These are phyloP conservation scores for Chelonus formosanus DNA, from an alignment of 2,888 invertebrate genomes.

Conservation along the genomic window DNA sequence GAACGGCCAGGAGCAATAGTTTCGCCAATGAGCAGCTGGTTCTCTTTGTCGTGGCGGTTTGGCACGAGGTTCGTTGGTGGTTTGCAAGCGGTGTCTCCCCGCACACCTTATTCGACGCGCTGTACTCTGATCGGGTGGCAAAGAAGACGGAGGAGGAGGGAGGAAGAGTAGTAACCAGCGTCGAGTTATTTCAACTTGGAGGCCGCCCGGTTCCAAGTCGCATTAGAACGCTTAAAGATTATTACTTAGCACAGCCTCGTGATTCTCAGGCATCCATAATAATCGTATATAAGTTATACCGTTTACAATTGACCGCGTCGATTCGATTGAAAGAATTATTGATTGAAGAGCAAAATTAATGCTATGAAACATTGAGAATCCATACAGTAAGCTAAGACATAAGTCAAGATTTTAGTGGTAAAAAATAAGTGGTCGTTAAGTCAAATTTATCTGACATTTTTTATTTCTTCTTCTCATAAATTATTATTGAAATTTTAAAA, in stretches of 20 bases:
- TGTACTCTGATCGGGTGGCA: conserved; percentile 30
- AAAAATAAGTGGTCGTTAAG: too few species aligned
- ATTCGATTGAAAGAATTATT: conserved; percentile 39
- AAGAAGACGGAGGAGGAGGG: conserved; percentile 33
- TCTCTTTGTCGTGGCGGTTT: conserved; percentile 27
- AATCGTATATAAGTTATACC: conserved; percentile 47
- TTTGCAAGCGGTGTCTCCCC: conserved; percentile 29
- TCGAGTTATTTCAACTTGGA: conserved; percentile 56
- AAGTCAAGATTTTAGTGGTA: too few species aligned
- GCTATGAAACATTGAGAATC: conserved; percentile 22
- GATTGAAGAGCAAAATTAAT: conserved; percentile 38
- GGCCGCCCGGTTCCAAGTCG: conserved; percentile 62
- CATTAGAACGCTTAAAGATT: conserved; percentile 63
- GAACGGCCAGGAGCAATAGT: conserved; percentile 30
- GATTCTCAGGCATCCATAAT: conserved; percentile 62
- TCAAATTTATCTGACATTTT: too few species aligned
- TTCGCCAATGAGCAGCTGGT: conserved; percentile 21
- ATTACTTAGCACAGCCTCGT: conserved; percentile 60
- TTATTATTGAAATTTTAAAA: too few species aligned
- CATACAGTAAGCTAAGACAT: background rate
- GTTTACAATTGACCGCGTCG: conserved; percentile 40
- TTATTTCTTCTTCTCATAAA: too few species aligned
- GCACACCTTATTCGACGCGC: conserved; percentile 3
- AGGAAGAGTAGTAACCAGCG: conserved; percentile 36
- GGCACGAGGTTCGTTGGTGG: conserved; percentile 27